These are phyloP conservation scores for Scrobipalpa costella DNA, from an alignment of 2,888 invertebrate genomes.

Conservation along the genomic window DNA sequence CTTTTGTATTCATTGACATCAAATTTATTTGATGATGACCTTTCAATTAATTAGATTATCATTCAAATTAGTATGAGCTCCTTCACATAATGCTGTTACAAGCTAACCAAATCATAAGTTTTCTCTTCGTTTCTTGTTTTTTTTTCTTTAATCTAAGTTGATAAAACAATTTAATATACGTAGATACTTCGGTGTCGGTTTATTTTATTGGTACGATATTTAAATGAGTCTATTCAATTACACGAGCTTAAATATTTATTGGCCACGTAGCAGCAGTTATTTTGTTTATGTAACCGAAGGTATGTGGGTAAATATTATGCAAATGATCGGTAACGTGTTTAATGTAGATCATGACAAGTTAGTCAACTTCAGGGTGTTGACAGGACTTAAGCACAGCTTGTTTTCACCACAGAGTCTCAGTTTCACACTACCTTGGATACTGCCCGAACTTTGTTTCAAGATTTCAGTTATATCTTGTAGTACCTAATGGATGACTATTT, in stretches of 20 bases:
- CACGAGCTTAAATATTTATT: constrained; percentile 3
- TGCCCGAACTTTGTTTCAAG: not conserved
- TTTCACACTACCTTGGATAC: not conserved
- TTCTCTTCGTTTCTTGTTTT: not conserved
- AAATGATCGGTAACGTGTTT: constrained; percentile 20
- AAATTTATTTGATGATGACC: not conserved
- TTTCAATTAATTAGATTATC: too few relatives aligned
- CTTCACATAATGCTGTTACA: too few relatives aligned
- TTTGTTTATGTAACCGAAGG: constrained; percentile 20
- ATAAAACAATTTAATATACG: not conserved
- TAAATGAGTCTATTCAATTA: not conserved
- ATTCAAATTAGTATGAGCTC: too few relatives aligned
- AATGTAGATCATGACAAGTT: constrained; percentile 24
- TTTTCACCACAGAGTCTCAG: not conserved
- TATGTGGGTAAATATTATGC: constrained; percentile 26
- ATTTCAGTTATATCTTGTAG: too few relatives aligned
- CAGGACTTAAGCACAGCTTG: not conserved
- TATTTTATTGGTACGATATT: not conserved
- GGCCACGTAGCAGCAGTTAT: constrained; percentile 11
- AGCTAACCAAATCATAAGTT: too few relatives aligned
- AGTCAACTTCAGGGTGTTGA: constrained; percentile 14
- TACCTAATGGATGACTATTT: too few relatives aligned
- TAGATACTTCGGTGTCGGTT: not conserved
- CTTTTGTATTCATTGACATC: not conserved
- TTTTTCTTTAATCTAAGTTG: not conserved